Evolutionary conservation across 2,113 vertebrate species (phyloP).

Genomic region (Tauraco erythrolophus): DNA sequence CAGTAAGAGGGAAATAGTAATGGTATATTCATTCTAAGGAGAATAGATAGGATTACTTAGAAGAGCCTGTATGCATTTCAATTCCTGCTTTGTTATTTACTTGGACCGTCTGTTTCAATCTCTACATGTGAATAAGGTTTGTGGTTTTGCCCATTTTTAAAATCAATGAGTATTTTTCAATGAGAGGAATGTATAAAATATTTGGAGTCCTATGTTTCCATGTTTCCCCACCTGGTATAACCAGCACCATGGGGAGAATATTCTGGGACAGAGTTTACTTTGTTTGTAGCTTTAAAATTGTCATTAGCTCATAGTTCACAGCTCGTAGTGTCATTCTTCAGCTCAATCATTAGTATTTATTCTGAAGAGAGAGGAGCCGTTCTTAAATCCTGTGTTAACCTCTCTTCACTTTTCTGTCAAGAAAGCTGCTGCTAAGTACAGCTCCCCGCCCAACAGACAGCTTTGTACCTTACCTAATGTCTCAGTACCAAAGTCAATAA

Average conservation of each 20-base stretch:
- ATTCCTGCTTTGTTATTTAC: background rate
- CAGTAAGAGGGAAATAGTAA: background rate
- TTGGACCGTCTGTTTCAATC: background rate
- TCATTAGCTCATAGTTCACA: background rate
- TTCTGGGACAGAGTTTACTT: background rate
- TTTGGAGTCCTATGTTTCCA: background rate
- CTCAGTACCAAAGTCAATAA: background rate
- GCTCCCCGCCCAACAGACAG: background rate
- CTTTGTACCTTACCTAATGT: background rate
- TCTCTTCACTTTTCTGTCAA: background rate
- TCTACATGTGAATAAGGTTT: background rate
- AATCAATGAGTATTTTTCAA: background rate
- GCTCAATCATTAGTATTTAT: background rate
- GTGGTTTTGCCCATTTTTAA: background rate
- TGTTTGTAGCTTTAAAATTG: background rate
- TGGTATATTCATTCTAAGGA: background rate
- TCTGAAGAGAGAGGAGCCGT: background rate
- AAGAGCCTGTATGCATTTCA: background rate
- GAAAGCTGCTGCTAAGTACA: background rate
- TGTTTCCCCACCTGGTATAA: background rate
- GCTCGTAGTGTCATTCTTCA: background rate
- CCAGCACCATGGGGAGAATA: background rate
- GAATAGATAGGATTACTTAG: background rate
- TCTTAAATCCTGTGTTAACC: background rate
- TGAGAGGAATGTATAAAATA: background rate